Evolutionary conservation across 2,797 vertebrate species (phyloP).

Genomic region (Dicrostonyx torquatus): DNA sequence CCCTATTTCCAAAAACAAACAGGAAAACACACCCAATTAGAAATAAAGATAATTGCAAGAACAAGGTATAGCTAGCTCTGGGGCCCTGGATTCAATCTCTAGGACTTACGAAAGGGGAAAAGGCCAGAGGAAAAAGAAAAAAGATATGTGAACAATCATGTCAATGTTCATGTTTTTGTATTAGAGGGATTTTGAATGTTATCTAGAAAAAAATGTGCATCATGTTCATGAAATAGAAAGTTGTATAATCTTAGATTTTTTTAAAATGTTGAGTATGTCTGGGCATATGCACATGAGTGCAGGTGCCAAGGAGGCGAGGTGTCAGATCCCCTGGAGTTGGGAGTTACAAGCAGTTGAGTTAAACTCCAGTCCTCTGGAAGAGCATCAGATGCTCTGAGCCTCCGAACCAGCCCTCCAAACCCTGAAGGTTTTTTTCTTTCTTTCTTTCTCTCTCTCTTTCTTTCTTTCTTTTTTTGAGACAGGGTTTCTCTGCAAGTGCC

Average conservation of each 20-base stretch:
- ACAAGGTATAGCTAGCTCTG: neutral
- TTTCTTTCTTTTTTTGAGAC: neutral
- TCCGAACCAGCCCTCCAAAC: no score
- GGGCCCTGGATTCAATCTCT: neutral
- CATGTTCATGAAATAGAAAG: neutral
- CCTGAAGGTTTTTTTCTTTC: neutral
- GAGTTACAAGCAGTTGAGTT: neutral
- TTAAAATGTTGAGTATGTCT: neutral
- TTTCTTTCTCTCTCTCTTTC: neutral
- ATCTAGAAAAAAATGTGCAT: neutral
- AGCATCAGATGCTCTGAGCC: neutral
- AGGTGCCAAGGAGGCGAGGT: neutral
- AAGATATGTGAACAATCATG: neutral
- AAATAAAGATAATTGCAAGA: conserved; percentile 25
- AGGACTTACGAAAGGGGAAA: neutral
- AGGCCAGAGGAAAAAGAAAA: neutral
- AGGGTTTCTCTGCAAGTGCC: neutral
- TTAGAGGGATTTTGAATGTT: neutral
- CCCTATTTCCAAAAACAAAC: neutral
- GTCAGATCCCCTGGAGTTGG: no score
- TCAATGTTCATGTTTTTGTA: conserved; percentile 40
- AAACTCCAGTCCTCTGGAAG: neutral
- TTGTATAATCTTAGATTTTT: neutral
- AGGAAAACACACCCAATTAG: neutral
- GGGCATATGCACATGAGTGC: neutral